Base-by-base conservation (phyloP, 2,113 vertebrate species). In the Otus sunia region DNA sequence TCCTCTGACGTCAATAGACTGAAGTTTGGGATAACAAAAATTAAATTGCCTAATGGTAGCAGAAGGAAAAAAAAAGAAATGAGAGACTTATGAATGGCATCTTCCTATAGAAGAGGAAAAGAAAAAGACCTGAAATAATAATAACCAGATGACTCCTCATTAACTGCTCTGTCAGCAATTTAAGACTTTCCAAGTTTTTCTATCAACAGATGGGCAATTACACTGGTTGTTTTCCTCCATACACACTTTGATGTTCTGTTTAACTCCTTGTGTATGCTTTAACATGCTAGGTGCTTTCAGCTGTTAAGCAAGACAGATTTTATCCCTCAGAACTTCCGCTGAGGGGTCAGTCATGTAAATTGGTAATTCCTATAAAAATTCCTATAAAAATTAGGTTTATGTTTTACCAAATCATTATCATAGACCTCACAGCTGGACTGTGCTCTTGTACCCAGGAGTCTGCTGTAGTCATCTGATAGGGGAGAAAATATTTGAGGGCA, bases 81-180 rank as follows among this genome's bases (percentile, higher is more conserved):
- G 5, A 97, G 58, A 97, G 66, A 95, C 92, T 96, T 97, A 94
- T 93, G 91, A 96, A 96, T 96, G 93, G 97, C 97, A 95, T 95
- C 97, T 97, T 98, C 98, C 98, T 97, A 96, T 86, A 94, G 84
- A 96, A 98, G 92, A 98, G 98, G 98, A 98, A 98, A 98, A 98
- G 97, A 97, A 95, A 97, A 96, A 98, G 95, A 97, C 97, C 98
- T 98, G 98, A 98, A 98, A 98, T 98, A 98, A 98, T 97, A 98
- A 98, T 97, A 98, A 95, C 94, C 56, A 86, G 77, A 96, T 90
- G 82, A 94, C 88, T 96, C 60, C 30, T 55, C 74, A 88, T 95
- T 97, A 98, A 94, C 76, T 96, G 96, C 89, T 76, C 82, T 86
- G 96, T 98, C 98, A 98, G 97, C 98, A 97, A 13, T 91, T 93